Conservation (phyloP, 2,797 vertebrate species). For the Gymnodraco acuticeps region DNA sequence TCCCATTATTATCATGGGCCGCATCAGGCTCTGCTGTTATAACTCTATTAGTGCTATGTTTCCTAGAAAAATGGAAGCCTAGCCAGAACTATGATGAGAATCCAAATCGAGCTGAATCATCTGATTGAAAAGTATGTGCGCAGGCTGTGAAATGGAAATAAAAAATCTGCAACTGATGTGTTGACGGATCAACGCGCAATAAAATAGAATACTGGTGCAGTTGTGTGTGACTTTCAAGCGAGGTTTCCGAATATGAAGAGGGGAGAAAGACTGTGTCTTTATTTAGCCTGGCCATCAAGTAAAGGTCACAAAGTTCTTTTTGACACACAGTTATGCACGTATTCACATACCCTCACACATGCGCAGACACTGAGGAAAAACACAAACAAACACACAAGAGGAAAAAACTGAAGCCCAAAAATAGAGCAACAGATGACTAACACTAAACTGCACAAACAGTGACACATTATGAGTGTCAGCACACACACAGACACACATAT, state of each 20-base stretch:
- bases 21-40: conserved; percentile 47
- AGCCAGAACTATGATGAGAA: conserved; percentile 23
- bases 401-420: conserved; percentile 57
- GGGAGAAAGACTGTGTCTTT: conserved; percentile 55
- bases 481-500: conserved; percentile 1
- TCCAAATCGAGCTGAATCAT: conserved; percentile 36
- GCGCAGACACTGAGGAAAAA: conserved; percentile 9
- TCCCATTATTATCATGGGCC: conserved; percentile 63
- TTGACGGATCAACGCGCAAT: conserved; percentile 2
- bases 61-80: conserved; percentile 19
- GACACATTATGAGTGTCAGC: conserved; percentile 20
- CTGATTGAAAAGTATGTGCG: conserved; percentile 23
- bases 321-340: conserved; percentile 46
- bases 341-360: conserved; percentile 3
- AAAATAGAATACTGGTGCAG: conserved; percentile 20
- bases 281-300: conserved; percentile 61
- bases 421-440: conserved; percentile 62
- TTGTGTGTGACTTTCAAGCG: conserved; percentile 34
- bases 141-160: conserved; percentile 1
- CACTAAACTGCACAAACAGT: conserved; percentile 33
- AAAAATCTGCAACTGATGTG: conserved; percentile 9
- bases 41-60: conserved; percentile 42
- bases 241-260: conserved; percentile 54
- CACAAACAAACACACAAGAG: conserved; percentile 33
- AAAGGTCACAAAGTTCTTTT: conserved; percentile 63